A percentile compares a stretch with the other conserved stretches of the same genome.
Conservation (phyloP, 2,888 invertebrate species). For the Heliconius charithonia region DNA sequence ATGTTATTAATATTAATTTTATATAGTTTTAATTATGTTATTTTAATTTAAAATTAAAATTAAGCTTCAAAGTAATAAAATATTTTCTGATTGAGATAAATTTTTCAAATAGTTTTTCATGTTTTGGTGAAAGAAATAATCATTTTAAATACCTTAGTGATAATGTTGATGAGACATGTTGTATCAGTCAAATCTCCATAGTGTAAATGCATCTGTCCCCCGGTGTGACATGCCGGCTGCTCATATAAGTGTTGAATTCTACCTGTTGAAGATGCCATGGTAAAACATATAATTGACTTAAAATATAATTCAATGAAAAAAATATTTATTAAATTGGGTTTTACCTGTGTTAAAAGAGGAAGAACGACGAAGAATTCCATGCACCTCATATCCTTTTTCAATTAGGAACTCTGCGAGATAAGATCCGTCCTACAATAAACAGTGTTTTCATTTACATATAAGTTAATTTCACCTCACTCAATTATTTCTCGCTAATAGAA, state of each 20-base stretch:
- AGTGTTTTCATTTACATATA: background rate
- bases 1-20: too few relatives aligned
- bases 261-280: constrained; percentile 53
- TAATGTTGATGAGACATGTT: constrained; percentile 87
- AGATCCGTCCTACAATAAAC: constrained; percentile 94
- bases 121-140: background rate
- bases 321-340: constrained; percentile 3
- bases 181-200: constrained; percentile 99
- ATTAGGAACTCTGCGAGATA: constrained; percentile 97
- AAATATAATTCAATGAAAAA: background rate
- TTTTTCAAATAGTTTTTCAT: background rate
- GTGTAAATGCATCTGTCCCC: constrained; percentile 95
- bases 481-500: background rate
- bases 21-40: too few relatives aligned
- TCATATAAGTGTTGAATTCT: constrained; percentile 98
- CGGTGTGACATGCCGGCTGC: constrained; percentile 94
- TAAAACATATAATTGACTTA: background rate
- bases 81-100: background rate
- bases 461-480: too few relatives aligned
- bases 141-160: constrained; percentile 65
- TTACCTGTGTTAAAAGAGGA: constrained; percentile 96
- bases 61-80: background rate
- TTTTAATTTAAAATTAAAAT: too few relatives aligned
- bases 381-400: constrained; percentile 96
- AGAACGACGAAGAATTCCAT: constrained; percentile 97